Conservation (phyloP, 2,797 vertebrate species). For the Enteromius afrohamiltoni region DNA sequence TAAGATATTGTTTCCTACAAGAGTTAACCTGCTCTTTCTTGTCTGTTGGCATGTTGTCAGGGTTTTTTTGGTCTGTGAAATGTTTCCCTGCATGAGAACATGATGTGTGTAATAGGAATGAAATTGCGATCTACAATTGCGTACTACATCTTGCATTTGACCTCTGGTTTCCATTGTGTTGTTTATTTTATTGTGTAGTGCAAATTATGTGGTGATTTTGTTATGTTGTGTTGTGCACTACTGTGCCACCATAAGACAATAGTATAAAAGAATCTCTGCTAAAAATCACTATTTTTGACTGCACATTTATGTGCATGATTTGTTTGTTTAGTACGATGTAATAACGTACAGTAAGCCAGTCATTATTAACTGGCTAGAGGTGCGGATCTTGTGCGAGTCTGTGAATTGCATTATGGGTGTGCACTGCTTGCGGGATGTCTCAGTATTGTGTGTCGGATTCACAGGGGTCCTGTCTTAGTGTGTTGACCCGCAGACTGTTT, state of each 20-base stretch:
- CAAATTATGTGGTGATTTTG: too few species aligned
- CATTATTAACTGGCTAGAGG: neutral
- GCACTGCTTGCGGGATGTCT: conserved; percentile 37
- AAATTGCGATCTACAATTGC: too few species aligned
- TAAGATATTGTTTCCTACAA: too few species aligned
- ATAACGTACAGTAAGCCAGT: neutral
- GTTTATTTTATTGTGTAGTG: too few species aligned
- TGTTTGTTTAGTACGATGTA: neutral
- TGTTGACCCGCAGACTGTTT: conserved; percentile 65
- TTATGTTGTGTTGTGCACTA: too few species aligned
- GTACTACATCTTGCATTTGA: neutral
- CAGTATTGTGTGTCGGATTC: conserved; percentile 52
- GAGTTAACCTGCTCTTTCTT: neutral
- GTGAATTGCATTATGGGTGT: conserved; percentile 44
- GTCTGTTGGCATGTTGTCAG: neutral
- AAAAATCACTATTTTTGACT: neutral
- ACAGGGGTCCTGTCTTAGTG: conserved; percentile 56
- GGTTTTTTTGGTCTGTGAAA: neutral
- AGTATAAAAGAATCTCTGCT: neutral
- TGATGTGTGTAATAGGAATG: neutral
- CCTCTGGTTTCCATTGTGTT: neutral
- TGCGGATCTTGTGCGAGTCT: neutral
- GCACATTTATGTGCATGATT: too few species aligned
- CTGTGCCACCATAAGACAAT: neutral
- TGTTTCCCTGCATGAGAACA: neutral